Conservation (phyloP, 2,888 invertebrate genomes). For the Tipula vernalis region DNA sequence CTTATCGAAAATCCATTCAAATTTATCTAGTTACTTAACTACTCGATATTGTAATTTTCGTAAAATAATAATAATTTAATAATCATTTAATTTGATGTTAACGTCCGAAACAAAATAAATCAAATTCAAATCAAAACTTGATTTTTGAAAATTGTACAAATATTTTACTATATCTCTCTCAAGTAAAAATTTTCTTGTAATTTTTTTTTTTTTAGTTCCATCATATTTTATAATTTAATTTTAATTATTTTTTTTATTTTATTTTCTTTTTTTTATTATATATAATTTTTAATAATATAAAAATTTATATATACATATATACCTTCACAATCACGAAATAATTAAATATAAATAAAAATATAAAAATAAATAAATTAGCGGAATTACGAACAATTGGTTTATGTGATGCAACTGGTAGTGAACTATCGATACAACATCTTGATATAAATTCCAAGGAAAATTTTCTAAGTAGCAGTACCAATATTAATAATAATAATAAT, state of each 20-base stretch:
- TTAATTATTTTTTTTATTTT: not conserved
- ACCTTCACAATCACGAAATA: not conserved
- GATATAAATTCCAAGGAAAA: constrained; percentile 12
- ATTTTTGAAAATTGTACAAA: not conserved
- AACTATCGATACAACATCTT: constrained; percentile 20
- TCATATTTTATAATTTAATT: not conserved
- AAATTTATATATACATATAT: not conserved
- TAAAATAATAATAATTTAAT: not conserved
- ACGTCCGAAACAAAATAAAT: not conserved
- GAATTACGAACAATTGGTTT: constrained; percentile 27
- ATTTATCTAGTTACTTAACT: not conserved
- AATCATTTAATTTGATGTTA: constrained; percentile 4
- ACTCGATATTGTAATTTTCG: not conserved
- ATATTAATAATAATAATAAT: constrained; percentile 5
- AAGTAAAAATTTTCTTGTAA: not conserved
- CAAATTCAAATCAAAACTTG: not conserved
- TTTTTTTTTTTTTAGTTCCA: not conserved
- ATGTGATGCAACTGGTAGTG: constrained; percentile 22
- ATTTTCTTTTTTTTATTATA: not conserved
- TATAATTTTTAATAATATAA: not conserved
- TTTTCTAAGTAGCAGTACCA: not conserved
- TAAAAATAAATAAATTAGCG: constrained; percentile 19
- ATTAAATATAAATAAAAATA: constrained; percentile 5
- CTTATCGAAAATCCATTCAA: not conserved
- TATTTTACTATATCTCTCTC: not conserved